Conservation (phyloP, 1,140 invertebrate species). For the Musca domestica region DNA sequence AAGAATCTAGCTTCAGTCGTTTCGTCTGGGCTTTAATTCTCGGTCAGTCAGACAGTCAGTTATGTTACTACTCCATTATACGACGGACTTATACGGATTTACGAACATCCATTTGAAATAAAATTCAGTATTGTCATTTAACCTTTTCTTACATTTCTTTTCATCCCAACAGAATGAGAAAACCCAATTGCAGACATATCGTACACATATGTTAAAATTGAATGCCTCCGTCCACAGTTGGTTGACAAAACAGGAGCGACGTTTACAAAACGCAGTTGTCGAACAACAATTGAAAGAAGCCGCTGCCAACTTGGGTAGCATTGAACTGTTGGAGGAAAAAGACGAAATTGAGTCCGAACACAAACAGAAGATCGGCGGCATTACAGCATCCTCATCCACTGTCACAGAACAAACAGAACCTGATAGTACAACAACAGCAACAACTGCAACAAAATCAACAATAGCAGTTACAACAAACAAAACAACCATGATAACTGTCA, state of each 20-base stretch:
- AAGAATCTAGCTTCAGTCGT: no score
- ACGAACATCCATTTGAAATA: no score
- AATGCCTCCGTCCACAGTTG: slow-evolving; percentile 75
- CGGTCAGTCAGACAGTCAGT: no score
- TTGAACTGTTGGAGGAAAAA: slow-evolving; percentile 1
- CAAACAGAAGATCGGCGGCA: neutral
- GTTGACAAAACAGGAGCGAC: slow-evolving; percentile 60
- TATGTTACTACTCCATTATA: no score
- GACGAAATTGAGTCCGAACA: slow-evolving; percentile 18
- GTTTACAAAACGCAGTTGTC: slow-evolving; percentile 40
- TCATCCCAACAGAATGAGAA: slow-evolving; percentile 60
- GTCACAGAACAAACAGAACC: slow-evolving; percentile 12
- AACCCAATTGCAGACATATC: slow-evolving; percentile 68
- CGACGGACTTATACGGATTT: no score
- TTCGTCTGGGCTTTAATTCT: no score
- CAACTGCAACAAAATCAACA: slow-evolving; percentile 2
- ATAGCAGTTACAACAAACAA: neutral
- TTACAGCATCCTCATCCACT: slow-evolving; percentile 24
- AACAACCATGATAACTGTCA: slow-evolving; percentile 33
- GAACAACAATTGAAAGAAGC: slow-evolving; percentile 33
- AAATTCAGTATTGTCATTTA: no score
- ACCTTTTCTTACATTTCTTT: neutral
- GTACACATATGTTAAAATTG: slow-evolving; percentile 67
- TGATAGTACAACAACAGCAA: slow-evolving; percentile 24
- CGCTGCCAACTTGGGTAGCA: slow-evolving; percentile 23